Base-by-base conservation (phyloP, 1,140 invertebrate genomes). In the Listronotus oregonensis region DNA sequence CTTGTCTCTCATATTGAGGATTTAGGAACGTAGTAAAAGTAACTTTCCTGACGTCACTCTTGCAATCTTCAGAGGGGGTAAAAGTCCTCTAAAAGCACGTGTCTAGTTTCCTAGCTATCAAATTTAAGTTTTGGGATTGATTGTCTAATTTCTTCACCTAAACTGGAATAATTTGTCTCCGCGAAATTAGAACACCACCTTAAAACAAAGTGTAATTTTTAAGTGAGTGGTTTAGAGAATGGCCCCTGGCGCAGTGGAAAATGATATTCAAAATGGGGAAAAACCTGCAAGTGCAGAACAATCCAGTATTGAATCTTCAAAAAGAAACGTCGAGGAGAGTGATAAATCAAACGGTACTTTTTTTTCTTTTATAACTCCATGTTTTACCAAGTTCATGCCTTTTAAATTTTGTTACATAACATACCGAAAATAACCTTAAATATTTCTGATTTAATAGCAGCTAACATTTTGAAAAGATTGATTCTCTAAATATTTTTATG, bases 171-270 rank as follows among this genome's bases (percentile, higher is more conserved):
- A 27, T 27, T 27, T 27, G 21, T 27, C 5, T 27, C 1, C 21
- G 17, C 11, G 15, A 17, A 15, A 15, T 46, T 42, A 42, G 14
- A 42, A 17, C 43, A 1, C 7, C 10, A 12, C 46, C 17, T 21
- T 3, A 1, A 49, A 18, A 18, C 17, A 21, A 21, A 15, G 18
- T 49, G 18, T 10, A 27, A 6, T 17, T 18, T 15, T 49, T 10
- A 18, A 32, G 14, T 42, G 12, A 21, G 7, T 32, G 27, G 12
- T 54, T 40, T 39, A n/a, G 27, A 54, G n/a, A 27, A 62, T 62
- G 60, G 60, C 60, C 50, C 60, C 47, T 17, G 60, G 60, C 42
- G 27, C 60, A 8, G 47, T 44, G 40, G 60, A 62, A 43, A 50
- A 37, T 31, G 58, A 61, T 11, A 31, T 51, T 6, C 32, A 37